Conservation (phyloP, 2,113 vertebrate genomes). For the Stictonetta naevosa region DNA sequence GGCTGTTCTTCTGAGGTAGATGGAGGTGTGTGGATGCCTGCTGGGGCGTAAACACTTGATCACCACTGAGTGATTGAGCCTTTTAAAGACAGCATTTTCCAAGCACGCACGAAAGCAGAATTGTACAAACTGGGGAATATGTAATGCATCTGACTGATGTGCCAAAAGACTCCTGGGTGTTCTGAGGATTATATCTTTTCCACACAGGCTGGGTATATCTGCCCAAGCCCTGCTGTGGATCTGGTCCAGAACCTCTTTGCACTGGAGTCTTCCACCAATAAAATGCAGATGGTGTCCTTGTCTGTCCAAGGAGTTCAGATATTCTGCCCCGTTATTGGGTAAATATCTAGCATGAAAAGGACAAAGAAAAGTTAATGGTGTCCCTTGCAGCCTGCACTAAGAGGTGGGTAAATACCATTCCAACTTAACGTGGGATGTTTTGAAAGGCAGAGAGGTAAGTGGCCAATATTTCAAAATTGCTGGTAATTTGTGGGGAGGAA, state of each 20-base stretch:
- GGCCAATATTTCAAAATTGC: neutral
- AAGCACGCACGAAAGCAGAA: neutral
- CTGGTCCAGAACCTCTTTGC: neutral
- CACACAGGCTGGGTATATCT: neutral
- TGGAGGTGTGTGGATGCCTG: neutral
- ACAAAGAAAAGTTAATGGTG: neutral
- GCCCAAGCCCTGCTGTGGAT: neutral
- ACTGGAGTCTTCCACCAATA: neutral
- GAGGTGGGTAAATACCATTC: neutral
- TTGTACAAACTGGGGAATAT: neutral
- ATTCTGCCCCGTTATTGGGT: neutral
- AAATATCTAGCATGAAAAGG: neutral
- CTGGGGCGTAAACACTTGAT: neutral
- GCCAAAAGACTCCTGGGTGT: constrained; percentile 47
- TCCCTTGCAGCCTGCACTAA: neutral
- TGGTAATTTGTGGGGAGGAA: neutral
- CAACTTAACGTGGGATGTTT: neutral
- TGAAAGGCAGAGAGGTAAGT: neutral
- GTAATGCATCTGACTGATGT: neutral
- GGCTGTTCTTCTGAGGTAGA: neutral
- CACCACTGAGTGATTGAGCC: neutral
- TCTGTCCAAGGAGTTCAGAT: neutral
- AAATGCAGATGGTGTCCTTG: neutral
- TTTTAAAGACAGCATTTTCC: constrained; percentile 16
- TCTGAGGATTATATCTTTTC: constrained; percentile 29